Percentiles rank a stretch among this genome's conserved stretches.
Evolutionary conservation across 2,888 invertebrate species (phyloP).

Genomic region (Torymus aiolomorphi): DNA sequence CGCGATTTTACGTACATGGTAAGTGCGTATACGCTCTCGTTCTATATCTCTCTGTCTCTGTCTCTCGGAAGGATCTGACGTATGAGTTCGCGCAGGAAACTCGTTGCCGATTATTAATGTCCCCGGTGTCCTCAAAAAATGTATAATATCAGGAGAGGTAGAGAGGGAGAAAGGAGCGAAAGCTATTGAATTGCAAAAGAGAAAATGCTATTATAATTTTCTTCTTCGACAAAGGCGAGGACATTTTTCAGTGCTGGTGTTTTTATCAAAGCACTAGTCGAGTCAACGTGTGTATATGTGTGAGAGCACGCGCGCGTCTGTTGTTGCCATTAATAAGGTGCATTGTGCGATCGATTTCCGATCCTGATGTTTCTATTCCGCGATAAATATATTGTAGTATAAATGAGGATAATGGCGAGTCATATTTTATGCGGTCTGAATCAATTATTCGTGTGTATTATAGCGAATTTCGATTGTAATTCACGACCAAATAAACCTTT

Average conservation of each 20-base stretch:
- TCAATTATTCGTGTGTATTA: too few relatives aligned
- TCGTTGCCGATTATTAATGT: conserved; percentile 56
- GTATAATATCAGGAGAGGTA: conserved; percentile 42
- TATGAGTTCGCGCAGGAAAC: conserved; percentile 48
- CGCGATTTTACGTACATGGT: conserved; percentile 63
- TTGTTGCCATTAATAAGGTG: conserved; percentile 39
- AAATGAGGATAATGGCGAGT: neutral
- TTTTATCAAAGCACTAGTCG: too few relatives aligned
- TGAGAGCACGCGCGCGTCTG: too few relatives aligned
- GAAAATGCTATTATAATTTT: conserved; percentile 47
- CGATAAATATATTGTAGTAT: neutral
- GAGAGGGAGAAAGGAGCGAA: conserved; percentile 48
- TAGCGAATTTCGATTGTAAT: too few relatives aligned
- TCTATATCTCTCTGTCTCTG: neutral
- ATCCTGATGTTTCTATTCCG: conserved; percentile 37
- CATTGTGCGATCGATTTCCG: conserved; percentile 27
- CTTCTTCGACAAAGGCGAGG: conserved; percentile 46
- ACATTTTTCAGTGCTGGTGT: conserved; percentile 14
- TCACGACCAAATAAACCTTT: too few relatives aligned
- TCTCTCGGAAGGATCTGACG: conserved; percentile 39
- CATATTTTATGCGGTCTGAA: too few relatives aligned
- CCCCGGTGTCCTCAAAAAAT: conserved; percentile 37
- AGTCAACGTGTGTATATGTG: too few relatives aligned
- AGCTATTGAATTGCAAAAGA: conserved; percentile 52
- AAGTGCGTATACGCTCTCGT: conserved; percentile 13